Conservation (phyloP, 2,888 invertebrate genomes). For the Exocentrus adspersus region DNA sequence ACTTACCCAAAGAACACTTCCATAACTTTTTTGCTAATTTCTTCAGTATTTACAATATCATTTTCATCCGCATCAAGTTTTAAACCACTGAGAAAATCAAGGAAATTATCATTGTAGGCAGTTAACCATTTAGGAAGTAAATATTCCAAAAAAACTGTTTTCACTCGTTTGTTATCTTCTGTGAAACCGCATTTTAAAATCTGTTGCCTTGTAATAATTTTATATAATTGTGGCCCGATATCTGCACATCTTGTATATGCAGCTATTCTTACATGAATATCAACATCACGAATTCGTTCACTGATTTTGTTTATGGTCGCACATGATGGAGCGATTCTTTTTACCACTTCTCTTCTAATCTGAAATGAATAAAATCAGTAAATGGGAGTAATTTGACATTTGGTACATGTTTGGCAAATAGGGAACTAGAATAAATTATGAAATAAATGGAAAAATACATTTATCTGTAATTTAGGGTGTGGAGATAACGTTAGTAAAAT, state of each 20-base stretch:
- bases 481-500: no score
- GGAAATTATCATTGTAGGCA: conserved; percentile 74
- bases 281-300: conserved; percentile 79
- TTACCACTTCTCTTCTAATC: conserved; percentile 49
- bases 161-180: conserved; percentile 68
- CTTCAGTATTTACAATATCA: conserved; percentile 70
- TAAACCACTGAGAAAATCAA: conserved; percentile 76
- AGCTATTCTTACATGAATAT: conserved; percentile 76
- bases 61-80: conserved; percentile 75
- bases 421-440: no score
- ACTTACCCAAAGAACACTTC: conserved; percentile 67
- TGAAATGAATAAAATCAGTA: conserved; percentile 28
- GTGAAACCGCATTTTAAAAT: conserved; percentile 72
- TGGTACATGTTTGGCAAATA: no score
- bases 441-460: no score
- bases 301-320: conserved; percentile 57
- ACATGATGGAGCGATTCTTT: conserved; percentile 47
- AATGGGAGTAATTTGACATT: not conserved
- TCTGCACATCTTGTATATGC: conserved; percentile 61
- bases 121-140: conserved; percentile 82
- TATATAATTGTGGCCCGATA: conserved; percentile 60
- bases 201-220: conserved; percentile 72
- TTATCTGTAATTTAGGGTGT: no score
- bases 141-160: conserved; percentile 63
- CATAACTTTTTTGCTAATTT: conserved; percentile 67